Evolutionary conservation across 2,113 vertebrate genomes (phyloP).

Genomic region (Haliaeetus leucogaster): DNA sequence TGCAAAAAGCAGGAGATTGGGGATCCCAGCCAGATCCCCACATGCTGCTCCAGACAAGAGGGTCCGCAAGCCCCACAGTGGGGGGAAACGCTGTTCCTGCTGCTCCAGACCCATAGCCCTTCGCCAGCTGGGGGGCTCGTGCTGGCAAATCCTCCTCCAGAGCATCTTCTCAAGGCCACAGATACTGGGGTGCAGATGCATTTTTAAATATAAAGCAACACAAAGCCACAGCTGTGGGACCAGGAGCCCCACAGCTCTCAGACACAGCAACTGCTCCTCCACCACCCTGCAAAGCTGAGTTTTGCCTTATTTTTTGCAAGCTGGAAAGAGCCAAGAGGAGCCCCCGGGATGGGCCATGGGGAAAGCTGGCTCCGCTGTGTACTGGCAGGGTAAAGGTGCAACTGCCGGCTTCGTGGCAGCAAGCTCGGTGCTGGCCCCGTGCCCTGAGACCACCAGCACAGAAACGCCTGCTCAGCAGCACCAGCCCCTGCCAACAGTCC

Average conservation of each 20-base stretch:
- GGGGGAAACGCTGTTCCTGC: background rate
- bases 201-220: background rate
- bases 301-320: background rate
- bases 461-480: background rate
- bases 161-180: background rate
- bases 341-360: accelerated
- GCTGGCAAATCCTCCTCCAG: background rate
- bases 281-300: background rate
- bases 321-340: background rate
- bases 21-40: background rate
- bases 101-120: background rate
- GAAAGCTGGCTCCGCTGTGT: background rate
- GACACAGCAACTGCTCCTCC: background rate
- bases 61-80: background rate
- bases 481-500: background rate
- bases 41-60: background rate
- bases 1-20: accelerated
- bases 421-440: background rate
- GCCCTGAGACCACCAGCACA: background rate
- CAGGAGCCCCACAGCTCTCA: background rate
- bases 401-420: accelerated
- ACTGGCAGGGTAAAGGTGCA: background rate
- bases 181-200: background rate
- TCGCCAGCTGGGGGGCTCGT: background rate
- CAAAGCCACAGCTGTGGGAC: accelerated